These are phyloP conservation scores for Pluvialis apricaria DNA, from an alignment of 2,113 vertebrate species.

Conservation along the genomic window DNA sequence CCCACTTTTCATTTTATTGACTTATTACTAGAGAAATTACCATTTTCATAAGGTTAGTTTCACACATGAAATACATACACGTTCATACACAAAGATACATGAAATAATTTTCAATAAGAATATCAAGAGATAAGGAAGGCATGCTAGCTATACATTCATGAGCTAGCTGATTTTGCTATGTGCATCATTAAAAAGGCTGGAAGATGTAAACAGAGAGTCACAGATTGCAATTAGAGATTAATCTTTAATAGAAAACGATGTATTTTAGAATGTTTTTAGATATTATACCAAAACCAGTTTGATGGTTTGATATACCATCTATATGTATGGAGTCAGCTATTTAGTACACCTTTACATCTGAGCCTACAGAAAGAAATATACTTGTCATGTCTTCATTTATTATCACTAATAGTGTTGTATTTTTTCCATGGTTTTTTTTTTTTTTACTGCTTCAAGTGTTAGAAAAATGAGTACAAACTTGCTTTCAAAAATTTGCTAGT, in stretches of 20 bases:
- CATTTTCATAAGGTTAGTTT: neutral
- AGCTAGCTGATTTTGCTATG: neutral
- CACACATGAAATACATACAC: neutral
- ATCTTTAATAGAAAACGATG: neutral
- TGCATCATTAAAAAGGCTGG: neutral
- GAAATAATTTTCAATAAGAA: neutral
- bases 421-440: neutral
- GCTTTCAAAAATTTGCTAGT: neutral
- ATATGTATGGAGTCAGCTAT: neutral
- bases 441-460: neutral
- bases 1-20: neutral
- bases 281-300: neutral
- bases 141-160: neutral
- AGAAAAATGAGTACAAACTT: neutral
- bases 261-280: neutral
- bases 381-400: neutral
- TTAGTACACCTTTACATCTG: neutral
- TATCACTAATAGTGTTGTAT: neutral
- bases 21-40: neutral
- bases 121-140: neutral
- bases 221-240: neutral
- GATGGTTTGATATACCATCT: neutral
- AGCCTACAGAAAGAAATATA: neutral
- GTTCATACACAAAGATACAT: neutral
- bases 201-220: neutral